phyloP scores from a whole-genome alignment of 2,888 invertebrate genomes.

The Lydus trimaculatus region DNA sequence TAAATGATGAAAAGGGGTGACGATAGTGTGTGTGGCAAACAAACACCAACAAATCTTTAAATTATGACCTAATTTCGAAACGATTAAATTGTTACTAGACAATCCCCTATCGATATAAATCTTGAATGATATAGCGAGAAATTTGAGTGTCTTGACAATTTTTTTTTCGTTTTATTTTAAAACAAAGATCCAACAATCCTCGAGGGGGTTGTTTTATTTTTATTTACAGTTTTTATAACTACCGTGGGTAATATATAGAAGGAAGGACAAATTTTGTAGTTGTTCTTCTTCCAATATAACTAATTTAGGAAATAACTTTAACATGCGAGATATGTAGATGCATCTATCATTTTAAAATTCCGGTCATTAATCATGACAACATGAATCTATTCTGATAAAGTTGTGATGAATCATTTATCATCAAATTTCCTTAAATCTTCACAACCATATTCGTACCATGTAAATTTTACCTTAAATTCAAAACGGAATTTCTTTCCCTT shows the following conservation, averaged over 20 bases:
- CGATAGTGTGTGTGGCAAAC: background rate
- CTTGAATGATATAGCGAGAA: too few relatives aligned
- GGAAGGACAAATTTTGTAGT: background rate
- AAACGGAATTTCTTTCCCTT: background rate
- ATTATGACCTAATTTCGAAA: conserved; percentile 11
- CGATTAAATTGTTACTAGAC: background rate
- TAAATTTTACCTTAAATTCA: too few relatives aligned
- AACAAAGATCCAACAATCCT: background rate
- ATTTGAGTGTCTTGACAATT: too few relatives aligned
- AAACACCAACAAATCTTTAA: background rate
- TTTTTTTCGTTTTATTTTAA: too few relatives aligned
- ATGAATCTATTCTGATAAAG: conserved; percentile 14
- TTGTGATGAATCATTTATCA: conserved; percentile 22
- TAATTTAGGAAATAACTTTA: background rate
- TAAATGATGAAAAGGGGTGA: background rate
- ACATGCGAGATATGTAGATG: background rate
- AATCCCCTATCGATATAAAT: too few relatives aligned
- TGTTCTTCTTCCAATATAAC: background rate
- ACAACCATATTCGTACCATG: background rate
- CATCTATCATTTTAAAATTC: conserved; percentile 14
- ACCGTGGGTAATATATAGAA: background rate
- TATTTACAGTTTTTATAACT: background rate
- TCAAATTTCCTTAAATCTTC: conserved; percentile 13
- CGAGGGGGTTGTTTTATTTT: background rate
- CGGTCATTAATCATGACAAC: conserved; percentile 15